phyloP scores from a whole-genome alignment of 2,797 vertebrate genomes.

The Eleutherodactylus coqui region DNA sequence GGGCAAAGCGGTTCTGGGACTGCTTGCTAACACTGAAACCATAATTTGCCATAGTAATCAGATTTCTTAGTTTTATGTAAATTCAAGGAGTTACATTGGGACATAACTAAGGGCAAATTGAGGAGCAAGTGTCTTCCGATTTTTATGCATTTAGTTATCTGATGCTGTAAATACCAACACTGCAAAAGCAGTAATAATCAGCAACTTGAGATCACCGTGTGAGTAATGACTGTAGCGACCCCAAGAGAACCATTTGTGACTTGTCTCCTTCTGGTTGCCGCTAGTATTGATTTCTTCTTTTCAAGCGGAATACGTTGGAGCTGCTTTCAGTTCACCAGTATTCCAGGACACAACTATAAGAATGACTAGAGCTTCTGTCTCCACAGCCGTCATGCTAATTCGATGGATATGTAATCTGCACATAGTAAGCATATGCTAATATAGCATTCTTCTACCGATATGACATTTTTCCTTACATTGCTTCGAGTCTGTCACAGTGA shows the following conservation, averaged over 20 bases:
- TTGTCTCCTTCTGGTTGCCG: neutral
- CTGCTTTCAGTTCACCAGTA: neutral
- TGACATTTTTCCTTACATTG: neutral
- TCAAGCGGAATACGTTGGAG: constrained; percentile 9
- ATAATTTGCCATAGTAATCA: neutral
- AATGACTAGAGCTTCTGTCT: neutral
- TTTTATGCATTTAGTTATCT: neutral
- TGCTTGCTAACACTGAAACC: neutral
- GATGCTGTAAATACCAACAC: neutral
- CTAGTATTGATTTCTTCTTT: constrained; percentile 11
- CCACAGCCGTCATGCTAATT: neutral
- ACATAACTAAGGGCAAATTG: neutral
- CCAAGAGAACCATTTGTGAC: constrained; percentile 1
- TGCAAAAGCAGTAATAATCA: neutral
- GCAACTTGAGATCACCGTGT: neutral
- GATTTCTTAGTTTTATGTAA: neutral
- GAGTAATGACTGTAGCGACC: neutral
- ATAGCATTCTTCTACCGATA: neutral
- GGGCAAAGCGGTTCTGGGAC: no score
- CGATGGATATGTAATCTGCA: neutral
- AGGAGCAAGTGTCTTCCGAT: neutral
- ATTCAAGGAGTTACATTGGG: neutral
- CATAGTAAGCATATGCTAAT: constrained; percentile 3
- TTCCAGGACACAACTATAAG: neutral
- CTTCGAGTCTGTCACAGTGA: constrained; percentile 17